Evolutionary conservation across 2,888 invertebrate species (phyloP).

Genomic region (Cryptophagus acutangulus): DNA sequence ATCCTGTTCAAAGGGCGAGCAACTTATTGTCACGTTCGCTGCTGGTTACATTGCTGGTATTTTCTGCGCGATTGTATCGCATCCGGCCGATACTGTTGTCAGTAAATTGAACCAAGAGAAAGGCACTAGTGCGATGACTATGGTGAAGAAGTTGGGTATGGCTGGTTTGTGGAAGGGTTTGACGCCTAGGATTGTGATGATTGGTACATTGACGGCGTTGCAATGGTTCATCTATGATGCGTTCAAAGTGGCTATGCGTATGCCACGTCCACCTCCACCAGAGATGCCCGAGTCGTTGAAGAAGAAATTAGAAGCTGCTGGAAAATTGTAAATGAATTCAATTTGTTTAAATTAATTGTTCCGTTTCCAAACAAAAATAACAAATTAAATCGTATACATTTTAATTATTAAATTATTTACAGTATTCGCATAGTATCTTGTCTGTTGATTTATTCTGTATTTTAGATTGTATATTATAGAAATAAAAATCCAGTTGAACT

Average conservation of each 20-base stretch:
- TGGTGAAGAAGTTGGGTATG: conserved; percentile 72
- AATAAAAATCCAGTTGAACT: no score
- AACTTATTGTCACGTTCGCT: conserved; percentile 91
- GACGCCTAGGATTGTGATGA: conserved; percentile 91
- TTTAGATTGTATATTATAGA: conserved; percentile 3
- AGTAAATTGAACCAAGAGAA: conserved; percentile 95
- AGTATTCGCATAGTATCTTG: conserved; percentile 1
- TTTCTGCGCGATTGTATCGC: conserved; percentile 98
- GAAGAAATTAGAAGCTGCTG: conserved; percentile 56
- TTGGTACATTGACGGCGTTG: conserved; percentile 91
- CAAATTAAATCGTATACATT: no score
- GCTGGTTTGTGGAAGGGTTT: conserved; percentile 84
- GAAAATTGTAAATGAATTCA: background rate
- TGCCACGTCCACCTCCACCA: conserved; percentile 95
- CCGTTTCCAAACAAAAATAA: no score
- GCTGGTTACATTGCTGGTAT: conserved; percentile 98
- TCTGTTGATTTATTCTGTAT: no score
- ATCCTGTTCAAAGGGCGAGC: conserved; percentile 89
- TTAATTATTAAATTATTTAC: conserved; percentile 4
- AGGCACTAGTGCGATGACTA: conserved; percentile 67
- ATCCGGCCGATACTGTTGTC: conserved; percentile 96
- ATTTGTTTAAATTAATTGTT: no score
- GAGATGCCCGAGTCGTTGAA: conserved; percentile 91
- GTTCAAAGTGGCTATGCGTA: conserved; percentile 63
- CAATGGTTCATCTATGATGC: conserved; percentile 98